Conservation (phyloP, 2,797 vertebrate species). For the Sphenodon punctatus region DNA sequence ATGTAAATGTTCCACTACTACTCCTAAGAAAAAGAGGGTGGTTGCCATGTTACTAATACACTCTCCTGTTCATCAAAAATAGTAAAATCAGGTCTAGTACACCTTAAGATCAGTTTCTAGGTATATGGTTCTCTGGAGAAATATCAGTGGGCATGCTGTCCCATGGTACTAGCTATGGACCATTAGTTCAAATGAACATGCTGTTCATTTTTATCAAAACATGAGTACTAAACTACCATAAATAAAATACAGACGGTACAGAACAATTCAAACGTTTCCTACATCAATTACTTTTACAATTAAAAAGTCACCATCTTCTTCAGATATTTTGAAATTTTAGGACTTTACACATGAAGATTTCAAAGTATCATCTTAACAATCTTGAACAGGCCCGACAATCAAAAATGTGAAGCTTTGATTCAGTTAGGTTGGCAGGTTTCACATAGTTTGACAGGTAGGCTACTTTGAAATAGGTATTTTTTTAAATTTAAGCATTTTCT, state of each 20-base stretch:
- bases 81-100: constrained; percentile 70
- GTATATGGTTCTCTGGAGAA: constrained; percentile 43
- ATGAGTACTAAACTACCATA: constrained; percentile 88
- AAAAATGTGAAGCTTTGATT: constrained; percentile 73
- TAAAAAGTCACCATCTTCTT: constrained; percentile 76
- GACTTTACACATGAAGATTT: constrained; percentile 83
- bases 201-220: constrained; percentile 88
- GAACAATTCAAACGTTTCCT: constrained; percentile 83
- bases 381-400: constrained; percentile 87
- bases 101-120: constrained; percentile 63
- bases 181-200: constrained; percentile 83
- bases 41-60: background rate
- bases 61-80: constrained; percentile 67
- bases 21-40: background rate
- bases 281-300: constrained; percentile 84
- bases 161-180: constrained; percentile 64
- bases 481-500: constrained; percentile 69
- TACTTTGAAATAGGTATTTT: constrained; percentile 64
- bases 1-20: constrained; percentile 61
- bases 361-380: constrained; percentile 85
- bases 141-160: constrained; percentile 62
- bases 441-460: constrained; percentile 69
- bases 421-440: constrained; percentile 73
- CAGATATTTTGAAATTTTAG: constrained; percentile 78
- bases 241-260: constrained; percentile 87